Evolutionary conservation across 2,797 vertebrate genomes (phyloP).

Genomic region (Rhinella marina): DNA sequence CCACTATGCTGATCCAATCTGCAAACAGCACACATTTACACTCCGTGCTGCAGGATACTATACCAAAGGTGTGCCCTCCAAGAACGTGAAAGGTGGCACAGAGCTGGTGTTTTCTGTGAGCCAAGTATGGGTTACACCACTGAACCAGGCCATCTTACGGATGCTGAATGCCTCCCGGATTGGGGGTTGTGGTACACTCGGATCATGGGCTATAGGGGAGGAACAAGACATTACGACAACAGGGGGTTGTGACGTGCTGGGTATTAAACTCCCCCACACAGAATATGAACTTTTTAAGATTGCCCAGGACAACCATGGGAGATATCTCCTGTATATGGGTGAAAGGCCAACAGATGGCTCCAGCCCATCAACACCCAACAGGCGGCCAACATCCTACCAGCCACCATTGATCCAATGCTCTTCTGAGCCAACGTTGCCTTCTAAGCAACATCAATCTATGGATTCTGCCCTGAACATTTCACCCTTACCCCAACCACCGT

Average conservation of each 20-base stretch:
- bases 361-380: constrained; percentile 80
- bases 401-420: constrained; percentile 83
- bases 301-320: constrained; percentile 78
- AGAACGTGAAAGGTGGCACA: constrained; percentile 75
- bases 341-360: constrained; percentile 89
- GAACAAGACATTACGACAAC: constrained; percentile 87
- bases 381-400: constrained; percentile 88
- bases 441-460: constrained; percentile 59
- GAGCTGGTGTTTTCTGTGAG: constrained; percentile 87
- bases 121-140: constrained; percentile 76
- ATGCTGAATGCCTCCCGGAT: constrained; percentile 80
- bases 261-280: constrained; percentile 87
- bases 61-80: constrained; percentile 77
- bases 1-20: constrained; percentile 86
- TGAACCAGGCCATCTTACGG: constrained; percentile 74
- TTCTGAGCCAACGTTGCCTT: constrained; percentile 28
- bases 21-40: constrained; percentile 83
- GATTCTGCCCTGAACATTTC: constrained; percentile 49
- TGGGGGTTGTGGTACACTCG: constrained; percentile 79
- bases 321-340: constrained; percentile 81
- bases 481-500: constrained; percentile 25
- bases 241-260: constrained; percentile 81
- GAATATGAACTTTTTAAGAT: constrained; percentile 89
- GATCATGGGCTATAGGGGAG: constrained; percentile 77
- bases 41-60: constrained; percentile 83